phyloP scores from a whole-genome alignment of 1,140 invertebrate species.

The Papilio polyxenes region DNA sequence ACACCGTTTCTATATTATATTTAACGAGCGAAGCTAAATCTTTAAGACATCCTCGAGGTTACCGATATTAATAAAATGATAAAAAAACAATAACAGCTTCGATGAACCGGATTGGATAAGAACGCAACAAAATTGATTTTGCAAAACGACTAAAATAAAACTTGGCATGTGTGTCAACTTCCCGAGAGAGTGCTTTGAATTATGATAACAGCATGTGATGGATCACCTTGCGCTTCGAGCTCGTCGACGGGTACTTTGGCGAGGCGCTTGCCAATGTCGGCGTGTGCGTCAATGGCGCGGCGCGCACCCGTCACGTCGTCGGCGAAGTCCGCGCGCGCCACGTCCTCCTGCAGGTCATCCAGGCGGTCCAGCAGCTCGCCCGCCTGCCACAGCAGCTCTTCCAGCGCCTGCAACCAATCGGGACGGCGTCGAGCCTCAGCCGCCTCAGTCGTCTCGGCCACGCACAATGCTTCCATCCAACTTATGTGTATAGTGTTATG shows the following conservation, averaged over 20 bases:
- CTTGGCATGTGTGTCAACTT: too few relatives aligned
- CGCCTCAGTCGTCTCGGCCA: neutral
- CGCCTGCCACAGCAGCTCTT: constrained; percentile 97
- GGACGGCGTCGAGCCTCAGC: too few relatives aligned
- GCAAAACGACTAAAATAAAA: too few relatives aligned
- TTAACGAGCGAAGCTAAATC: neutral
- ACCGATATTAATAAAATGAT: neutral
- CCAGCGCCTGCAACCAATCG: constrained; percentile 85
- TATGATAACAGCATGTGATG: too few relatives aligned
- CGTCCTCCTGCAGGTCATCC: constrained; percentile 94
- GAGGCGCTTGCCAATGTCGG: constrained; percentile 96
- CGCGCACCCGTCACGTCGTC: constrained; percentile 95
- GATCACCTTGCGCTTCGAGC: constrained; percentile 86
- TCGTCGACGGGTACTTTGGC: constrained; percentile 96
- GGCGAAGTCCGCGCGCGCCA: constrained; percentile 94
- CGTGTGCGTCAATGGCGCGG: constrained; percentile 94
- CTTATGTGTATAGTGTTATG: too few relatives aligned
- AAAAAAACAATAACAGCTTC: neutral
- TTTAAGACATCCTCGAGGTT: neutral
- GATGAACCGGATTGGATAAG: neutral
- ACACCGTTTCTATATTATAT: neutral
- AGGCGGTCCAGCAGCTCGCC: constrained; percentile 94
- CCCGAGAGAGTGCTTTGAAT: too few relatives aligned
- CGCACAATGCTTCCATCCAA: neutral
- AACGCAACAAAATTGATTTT: neutral